Evolutionary conservation across 2,113 vertebrate genomes (phyloP).

Genomic region (Saimiri boliviensis): DNA sequence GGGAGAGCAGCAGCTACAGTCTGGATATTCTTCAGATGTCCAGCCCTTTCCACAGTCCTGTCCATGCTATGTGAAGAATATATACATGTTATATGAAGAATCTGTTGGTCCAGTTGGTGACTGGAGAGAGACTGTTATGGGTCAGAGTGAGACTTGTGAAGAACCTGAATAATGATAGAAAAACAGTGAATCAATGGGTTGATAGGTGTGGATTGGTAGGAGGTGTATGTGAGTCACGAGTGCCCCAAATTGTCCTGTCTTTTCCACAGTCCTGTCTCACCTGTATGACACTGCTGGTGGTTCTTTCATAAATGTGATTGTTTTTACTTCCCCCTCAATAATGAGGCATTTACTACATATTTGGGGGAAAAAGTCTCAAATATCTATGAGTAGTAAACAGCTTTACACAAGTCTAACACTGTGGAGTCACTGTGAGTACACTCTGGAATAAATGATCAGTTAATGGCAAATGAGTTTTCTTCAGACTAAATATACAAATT

Average conservation of each 20-base stretch:
- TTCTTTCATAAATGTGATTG: neutral
- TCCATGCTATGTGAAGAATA: too few relatives aligned
- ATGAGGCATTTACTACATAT: neutral
- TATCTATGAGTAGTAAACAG: neutral
- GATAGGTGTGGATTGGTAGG: neutral
- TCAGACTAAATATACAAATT: neutral
- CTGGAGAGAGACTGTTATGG: neutral
- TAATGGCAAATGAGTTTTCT: neutral
- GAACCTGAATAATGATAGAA: neutral
- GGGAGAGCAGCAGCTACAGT: rapidly evolving
- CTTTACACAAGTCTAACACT: neutral
- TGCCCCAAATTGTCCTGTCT: too few relatives aligned
- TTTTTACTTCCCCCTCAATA: neutral
- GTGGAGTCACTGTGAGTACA: neutral
- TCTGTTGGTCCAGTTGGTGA: neutral
- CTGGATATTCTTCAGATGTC: rapidly evolving
- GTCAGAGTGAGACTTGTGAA: neutral
- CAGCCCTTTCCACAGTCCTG: too few relatives aligned
- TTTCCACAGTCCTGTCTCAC: rapidly evolving
- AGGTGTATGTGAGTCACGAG: too few relatives aligned
- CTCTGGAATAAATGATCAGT: conserved; percentile 33
- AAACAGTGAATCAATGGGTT: too few relatives aligned
- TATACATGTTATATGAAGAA: neutral
- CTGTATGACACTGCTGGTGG: rapidly evolving
- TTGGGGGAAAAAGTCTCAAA: neutral